These are phyloP conservation scores for Physella acuta DNA, from an alignment of 1,140 invertebrate species.

Conservation along the genomic window DNA sequence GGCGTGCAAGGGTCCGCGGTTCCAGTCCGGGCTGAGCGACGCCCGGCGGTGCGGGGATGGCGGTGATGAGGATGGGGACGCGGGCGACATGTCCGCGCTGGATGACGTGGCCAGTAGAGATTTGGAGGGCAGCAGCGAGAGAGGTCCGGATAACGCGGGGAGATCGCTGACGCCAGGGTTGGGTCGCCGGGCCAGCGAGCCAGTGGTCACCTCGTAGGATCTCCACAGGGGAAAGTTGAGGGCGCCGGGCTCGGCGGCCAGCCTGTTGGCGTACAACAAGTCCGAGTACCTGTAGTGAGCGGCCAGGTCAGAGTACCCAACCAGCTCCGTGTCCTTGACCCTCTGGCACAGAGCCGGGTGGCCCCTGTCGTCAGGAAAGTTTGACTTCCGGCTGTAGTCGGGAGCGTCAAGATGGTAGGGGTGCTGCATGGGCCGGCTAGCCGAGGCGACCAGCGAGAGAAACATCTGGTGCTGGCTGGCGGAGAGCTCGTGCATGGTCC, in stretches of 20 bases:
- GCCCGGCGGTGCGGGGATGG: conserved; percentile 1
- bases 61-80: background rate
- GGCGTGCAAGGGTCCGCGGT: background rate
- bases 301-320: background rate
- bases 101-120: conserved; percentile 12
- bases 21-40: conserved; percentile 1
- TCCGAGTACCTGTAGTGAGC: conserved; percentile 9
- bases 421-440: no score
- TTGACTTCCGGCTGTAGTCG: no score
- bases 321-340: background rate
- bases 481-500: no score
- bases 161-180: background rate
- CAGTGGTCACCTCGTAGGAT: no score
- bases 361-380: no score
- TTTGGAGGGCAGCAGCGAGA: conserved; percentile 1
- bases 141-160: background rate
- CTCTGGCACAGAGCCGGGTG: background rate
- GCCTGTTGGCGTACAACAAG: background rate
- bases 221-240: background rate
- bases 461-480: no score
- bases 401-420: no score
- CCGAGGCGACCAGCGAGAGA: no score
- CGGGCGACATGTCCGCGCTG: no score
- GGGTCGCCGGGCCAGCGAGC: no score
- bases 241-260: background rate